Conservation (phyloP, 1,140 invertebrate species). For the Heterodera schachtii region DNA sequence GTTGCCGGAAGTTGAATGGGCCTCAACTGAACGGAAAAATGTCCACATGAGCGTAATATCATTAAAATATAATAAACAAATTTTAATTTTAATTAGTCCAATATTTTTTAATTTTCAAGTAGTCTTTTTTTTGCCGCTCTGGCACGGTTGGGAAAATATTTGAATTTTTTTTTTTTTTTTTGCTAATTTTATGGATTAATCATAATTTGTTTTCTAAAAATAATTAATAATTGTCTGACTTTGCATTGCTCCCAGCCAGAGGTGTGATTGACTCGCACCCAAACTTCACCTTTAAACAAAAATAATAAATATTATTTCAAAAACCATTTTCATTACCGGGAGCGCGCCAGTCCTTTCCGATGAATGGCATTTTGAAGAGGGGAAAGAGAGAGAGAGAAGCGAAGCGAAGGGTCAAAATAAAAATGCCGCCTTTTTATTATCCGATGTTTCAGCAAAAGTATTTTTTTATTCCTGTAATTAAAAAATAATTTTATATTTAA, state of each 20-base stretch:
- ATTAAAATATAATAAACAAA: conserved; percentile 14
- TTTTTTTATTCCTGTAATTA: too few species aligned
- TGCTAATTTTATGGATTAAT: too few species aligned
- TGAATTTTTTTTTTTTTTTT: too few species aligned
- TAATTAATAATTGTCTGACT: conserved; percentile 35
- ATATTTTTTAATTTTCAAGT: conserved; percentile 67
- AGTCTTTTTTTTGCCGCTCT: too few species aligned
- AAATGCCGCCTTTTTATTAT: too few species aligned
- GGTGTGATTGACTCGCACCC: conserved; percentile 89
- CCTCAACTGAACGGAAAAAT: neutral
- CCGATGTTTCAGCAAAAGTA: too few species aligned
- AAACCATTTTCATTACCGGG: conserved; percentile 75
- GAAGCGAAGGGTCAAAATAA: neutral
- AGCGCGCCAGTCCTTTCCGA: conserved; percentile 73
- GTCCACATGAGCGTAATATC: too few species aligned
- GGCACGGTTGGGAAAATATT: too few species aligned
- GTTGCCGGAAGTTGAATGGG: conserved; percentile 7
- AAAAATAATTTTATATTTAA: too few species aligned
- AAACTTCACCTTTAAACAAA: conserved; percentile 80
- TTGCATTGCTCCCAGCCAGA: conserved; percentile 90
- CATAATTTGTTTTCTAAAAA: too few species aligned
- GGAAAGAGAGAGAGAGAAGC: neutral
- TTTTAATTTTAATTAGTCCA: conserved; percentile 33
- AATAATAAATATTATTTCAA: neutral
- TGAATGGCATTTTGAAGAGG: conserved; percentile 80